These are phyloP conservation scores for Daboia siamensis DNA, from an alignment of 2,113 vertebrate species.

Conservation along the genomic window DNA sequence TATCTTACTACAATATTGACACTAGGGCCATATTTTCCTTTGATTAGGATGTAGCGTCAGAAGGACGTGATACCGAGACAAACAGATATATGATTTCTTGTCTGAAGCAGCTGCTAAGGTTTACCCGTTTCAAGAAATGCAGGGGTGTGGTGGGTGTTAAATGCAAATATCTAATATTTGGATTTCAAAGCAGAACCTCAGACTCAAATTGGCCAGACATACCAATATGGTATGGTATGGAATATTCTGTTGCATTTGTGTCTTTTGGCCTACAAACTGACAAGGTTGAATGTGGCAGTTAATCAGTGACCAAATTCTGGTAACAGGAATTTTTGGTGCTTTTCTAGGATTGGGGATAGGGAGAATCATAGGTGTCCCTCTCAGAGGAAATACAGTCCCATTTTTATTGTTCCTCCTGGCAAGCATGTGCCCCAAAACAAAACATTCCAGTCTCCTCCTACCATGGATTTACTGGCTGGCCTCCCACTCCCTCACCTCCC, in stretches of 20 bases:
- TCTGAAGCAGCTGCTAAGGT: slow-evolving; percentile 35
- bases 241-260: background rate
- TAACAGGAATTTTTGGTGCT: background rate
- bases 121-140: slow-evolving; percentile 7
- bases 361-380: background rate
- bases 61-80: slow-evolving; percentile 37
- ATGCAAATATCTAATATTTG: background rate
- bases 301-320: background rate
- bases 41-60: slow-evolving; percentile 50
- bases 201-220: background rate
- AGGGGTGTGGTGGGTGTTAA: background rate
- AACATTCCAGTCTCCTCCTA: background rate
- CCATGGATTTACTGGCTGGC: background rate
- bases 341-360: background rate
- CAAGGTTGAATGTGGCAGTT: background rate
- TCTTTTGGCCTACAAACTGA: background rate
- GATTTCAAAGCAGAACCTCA: background rate
- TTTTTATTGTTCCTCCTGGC: background rate
- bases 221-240: background rate
- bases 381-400: background rate
- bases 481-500: background rate
- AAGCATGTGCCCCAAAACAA: background rate
- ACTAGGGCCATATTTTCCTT: slow-evolving; percentile 38
- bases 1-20: slow-evolving; percentile 52
- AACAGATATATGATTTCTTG: slow-evolving; percentile 58